Percentiles rank a stretch among this genome's conserved stretches.
These are phyloP conservation scores for Drosophila seclusa DNA, from an alignment of 2,888 invertebrate genomes.

Conservation along the genomic window DNA sequence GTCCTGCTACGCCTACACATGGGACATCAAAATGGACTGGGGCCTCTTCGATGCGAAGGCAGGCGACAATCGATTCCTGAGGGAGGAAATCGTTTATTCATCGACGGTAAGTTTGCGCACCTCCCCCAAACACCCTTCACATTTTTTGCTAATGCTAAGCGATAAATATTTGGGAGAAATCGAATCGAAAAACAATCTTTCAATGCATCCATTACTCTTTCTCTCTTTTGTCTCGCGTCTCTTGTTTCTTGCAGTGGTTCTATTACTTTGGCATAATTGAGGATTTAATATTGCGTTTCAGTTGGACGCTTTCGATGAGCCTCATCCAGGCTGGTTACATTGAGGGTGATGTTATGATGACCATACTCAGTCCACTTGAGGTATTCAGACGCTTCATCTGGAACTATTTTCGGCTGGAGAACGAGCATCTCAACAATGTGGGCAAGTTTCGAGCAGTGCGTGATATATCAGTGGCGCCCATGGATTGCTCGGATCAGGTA, in stretches of 20 bases:
- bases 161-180: slow-evolving; percentile 67
- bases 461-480: slow-evolving; percentile 92
- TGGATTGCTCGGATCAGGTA: slow-evolving; percentile 90
- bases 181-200: slow-evolving; percentile 60
- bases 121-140: neutral
- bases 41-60: slow-evolving; percentile 91
- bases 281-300: slow-evolving; percentile 91
- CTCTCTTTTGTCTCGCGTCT: slow-evolving; percentile 2
- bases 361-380: slow-evolving; percentile 88
- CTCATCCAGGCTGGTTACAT: slow-evolving; percentile 88
- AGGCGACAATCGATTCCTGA: slow-evolving; percentile 90
- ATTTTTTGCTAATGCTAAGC: slow-evolving; percentile 55
- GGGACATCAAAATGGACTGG: slow-evolving; percentile 97
- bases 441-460: slow-evolving; percentile 95
- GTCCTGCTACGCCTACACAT: slow-evolving; percentile 92
- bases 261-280: slow-evolving; percentile 94
- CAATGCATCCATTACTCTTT: slow-evolving; percentile 54
- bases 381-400: slow-evolving; percentile 92
- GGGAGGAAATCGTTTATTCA: slow-evolving; percentile 93
- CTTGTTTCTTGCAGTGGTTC: slow-evolving; percentile 86
- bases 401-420: slow-evolving; percentile 95
- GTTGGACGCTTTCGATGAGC: slow-evolving; percentile 91
- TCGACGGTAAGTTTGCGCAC: slow-evolving; percentile 87
- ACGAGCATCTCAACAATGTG: slow-evolving; percentile 95
- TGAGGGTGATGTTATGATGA: slow-evolving; percentile 88